Evolutionary conservation across 2,113 vertebrate species (phyloP).

Genomic region (Mastomys coucha): DNA sequence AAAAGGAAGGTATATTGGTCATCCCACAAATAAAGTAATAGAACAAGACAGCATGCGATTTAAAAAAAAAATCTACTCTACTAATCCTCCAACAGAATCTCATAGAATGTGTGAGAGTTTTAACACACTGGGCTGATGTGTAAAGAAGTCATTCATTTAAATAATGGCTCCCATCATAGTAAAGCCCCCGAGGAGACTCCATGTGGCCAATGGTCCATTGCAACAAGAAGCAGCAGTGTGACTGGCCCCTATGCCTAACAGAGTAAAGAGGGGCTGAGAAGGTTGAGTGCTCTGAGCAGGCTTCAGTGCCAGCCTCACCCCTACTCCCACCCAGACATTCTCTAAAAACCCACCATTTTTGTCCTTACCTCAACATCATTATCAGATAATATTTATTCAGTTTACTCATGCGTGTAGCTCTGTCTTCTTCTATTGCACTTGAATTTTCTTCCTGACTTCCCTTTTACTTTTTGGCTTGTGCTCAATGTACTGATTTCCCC

Average conservation of each 20-base stretch:
- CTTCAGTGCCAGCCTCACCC: background rate
- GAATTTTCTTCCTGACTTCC: conserved; percentile 51
- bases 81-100: background rate
- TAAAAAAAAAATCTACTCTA: background rate
- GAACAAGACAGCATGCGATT: background rate
- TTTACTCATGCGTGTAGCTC: background rate
- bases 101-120: background rate
- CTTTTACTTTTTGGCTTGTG: background rate
- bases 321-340: background rate
- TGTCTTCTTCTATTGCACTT: conserved; percentile 25
- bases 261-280: background rate
- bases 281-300: accelerated
- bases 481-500: background rate
- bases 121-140: background rate
- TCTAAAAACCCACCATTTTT: background rate
- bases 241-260: accelerated
- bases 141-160: conserved; percentile 20
- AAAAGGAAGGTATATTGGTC: background rate
- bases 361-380: background rate
- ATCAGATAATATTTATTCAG: background rate
- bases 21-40: background rate
- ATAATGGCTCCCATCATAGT: background rate
- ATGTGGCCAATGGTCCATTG: background rate
- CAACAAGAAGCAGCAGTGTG: accelerated
- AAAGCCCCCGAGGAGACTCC: background rate